Conservation (phyloP, 2,888 invertebrate genomes). For the Diarsia mendica region DNA sequence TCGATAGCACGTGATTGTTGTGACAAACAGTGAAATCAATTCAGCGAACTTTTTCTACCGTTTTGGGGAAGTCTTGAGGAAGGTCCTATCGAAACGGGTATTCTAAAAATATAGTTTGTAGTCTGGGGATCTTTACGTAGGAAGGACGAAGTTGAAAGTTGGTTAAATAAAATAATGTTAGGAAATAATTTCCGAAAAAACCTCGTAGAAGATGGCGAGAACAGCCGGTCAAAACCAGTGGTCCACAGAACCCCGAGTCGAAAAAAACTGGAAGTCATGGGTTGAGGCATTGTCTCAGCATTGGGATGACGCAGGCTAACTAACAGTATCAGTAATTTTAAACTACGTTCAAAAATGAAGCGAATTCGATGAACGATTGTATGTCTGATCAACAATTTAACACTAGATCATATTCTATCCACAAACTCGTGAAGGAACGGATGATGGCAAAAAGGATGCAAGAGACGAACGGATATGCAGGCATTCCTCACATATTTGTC, state of each 20-base stretch:
- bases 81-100: constrained; percentile 9
- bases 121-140: neutral
- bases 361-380: constrained; percentile 1
- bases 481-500: constrained; percentile 43
- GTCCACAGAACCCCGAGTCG: too few relatives aligned
- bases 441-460: constrained; percentile 31
- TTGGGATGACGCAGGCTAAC: neutral
- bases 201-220: neutral
- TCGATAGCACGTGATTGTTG: constrained; percentile 52
- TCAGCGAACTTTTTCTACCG: constrained; percentile 19
- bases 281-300: neutral
- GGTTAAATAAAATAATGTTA: neutral
- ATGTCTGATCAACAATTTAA: neutral
- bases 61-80: constrained; percentile 3
- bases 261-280: neutral
- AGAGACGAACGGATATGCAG: constrained; percentile 39
- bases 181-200: neutral
- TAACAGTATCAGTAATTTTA: neutral
- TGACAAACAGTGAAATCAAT: constrained; percentile 45
- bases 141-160: constrained; percentile 14
- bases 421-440: constrained; percentile 9
- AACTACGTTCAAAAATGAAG: neutral
- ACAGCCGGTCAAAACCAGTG: neutral
- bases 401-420: neutral
- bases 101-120: neutral